These are phyloP conservation scores for Eurois occulta DNA, from an alignment of 2,888 invertebrate genomes.

Conservation along the genomic window DNA sequence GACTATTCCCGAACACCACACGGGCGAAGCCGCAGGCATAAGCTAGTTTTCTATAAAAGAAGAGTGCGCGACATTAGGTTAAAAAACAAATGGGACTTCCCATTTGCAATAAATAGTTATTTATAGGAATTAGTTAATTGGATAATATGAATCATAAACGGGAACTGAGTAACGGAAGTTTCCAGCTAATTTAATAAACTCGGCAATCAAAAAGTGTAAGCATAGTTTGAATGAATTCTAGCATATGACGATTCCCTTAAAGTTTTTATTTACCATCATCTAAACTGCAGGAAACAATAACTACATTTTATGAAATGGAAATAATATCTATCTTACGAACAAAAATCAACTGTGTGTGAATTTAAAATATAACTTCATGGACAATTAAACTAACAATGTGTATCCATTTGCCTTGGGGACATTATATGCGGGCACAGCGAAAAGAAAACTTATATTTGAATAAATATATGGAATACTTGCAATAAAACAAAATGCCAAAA, in stretches of 20 bases:
- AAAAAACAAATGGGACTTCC: background rate
- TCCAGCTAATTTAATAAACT: background rate
- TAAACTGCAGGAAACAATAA: conserved; percentile 41
- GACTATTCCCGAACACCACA: too few species aligned
- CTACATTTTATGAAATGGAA: conserved; percentile 17
- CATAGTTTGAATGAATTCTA: background rate
- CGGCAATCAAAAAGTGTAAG: background rate
- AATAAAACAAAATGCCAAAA: background rate
- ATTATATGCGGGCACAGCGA: background rate
- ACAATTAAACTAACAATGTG: conserved; percentile 36
- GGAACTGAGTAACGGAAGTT: background rate
- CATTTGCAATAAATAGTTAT: background rate
- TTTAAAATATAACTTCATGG: conserved; percentile 47
- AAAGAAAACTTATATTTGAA: conserved; percentile 13
- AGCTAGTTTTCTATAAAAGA: too few species aligned
- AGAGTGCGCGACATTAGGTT: too few species aligned
- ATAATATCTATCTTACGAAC: conserved; percentile 12
- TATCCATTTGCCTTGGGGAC: conserved; percentile 9
- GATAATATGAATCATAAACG: background rate
- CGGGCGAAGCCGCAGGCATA: too few species aligned
- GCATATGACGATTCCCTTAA: too few species aligned
- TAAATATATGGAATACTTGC: background rate
- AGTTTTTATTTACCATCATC: background rate
- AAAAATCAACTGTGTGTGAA: conserved; percentile 25
- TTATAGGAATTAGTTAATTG: background rate